Evolutionary conservation across 2,888 invertebrate species (phyloP), one percentile per base, ranked within the genome.

Genomic region (Patella ulyssiponensis): DNA sequence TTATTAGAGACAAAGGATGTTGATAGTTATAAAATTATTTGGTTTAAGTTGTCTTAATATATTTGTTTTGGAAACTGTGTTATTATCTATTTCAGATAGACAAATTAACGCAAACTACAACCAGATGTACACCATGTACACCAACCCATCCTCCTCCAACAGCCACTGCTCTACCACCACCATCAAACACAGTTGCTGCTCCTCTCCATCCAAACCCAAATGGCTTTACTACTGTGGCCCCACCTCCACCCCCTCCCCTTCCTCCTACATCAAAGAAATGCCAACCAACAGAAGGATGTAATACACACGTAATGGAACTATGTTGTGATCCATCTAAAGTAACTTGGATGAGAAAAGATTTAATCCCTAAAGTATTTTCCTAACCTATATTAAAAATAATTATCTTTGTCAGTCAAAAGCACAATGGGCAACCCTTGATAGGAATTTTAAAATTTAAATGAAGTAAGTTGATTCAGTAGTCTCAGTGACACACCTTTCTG

Each of bases 301-400:
- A 64, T 20, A 9, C 11, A 64, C 64, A 64, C 17, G 64, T 64
- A 9, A 64, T 64, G 64, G 20, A 64, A 23, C 64, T 23, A 23
- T 64, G 64, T 5, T 64, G 64, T 64, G 85, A 87, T 79, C 85
- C 86, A 3, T 82, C 82, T 56, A 75, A 79, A 71, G 83, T 89
- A 23, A 85, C 85, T 5, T 89, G 88, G 88, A 87, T 89, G 88
- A 87, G 85, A 74, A 89, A 88, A 79, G 79, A 79, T 74, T 44
- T 44, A 44, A 44, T 44, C 44, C 44, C 44, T 44, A 44, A 44
- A 44, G 44, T 44, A 44, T 44, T 9, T 44, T 44, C 9, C 44
- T 44, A 44, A 44, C 9, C 44, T 44, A 44, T 44, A 44, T 44
- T 44, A 44, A 44, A 44, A 44, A 44, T 44, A 44, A 44, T 9